Evolutionary conservation across 2,113 vertebrate species (phyloP).

Genomic region (Salvator merianae): DNA sequence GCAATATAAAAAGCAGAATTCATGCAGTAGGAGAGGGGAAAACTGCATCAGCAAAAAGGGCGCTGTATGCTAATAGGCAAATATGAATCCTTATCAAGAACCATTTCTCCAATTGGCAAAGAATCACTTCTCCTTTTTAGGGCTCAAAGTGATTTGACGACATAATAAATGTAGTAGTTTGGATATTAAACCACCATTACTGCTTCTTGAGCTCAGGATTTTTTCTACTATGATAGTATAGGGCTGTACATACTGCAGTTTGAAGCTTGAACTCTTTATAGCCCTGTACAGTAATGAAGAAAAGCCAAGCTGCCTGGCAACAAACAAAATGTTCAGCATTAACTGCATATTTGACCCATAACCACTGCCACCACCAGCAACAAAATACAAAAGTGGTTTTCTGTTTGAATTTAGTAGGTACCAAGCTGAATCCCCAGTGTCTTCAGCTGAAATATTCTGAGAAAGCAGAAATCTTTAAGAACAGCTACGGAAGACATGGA

Average conservation of each 20-base stretch:
- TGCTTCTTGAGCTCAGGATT: conserved; percentile 32
- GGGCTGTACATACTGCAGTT: conserved; percentile 16
- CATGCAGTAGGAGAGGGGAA: background rate
- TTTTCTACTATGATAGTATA: background rate
- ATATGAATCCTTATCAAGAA: conserved; percentile 28
- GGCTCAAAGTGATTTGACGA: conserved; percentile 16
- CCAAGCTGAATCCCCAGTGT: no score
- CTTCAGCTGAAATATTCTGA: no score
- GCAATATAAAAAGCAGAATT: conserved; percentile 1
- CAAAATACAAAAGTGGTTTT: no score
- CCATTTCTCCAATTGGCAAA: conserved; percentile 1
- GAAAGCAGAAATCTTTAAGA: no score
- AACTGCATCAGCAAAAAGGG: background rate
- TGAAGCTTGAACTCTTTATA: background rate
- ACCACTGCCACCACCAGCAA: no score
- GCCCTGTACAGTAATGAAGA: conserved; percentile 15
- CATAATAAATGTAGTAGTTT: conserved; percentile 1
- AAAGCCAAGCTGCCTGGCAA: conserved; percentile 10
- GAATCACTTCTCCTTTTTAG: conserved; percentile 2
- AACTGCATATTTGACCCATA: conserved; percentile 12
- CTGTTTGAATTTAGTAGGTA: no score
- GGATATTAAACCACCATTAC: conserved; percentile 25
- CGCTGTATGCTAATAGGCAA: background rate
- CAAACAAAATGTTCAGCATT: conserved; percentile 21
- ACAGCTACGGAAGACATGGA: no score